These are phyloP conservation scores for Meda fulgida DNA, from an alignment of 2,797 vertebrate genomes.

Conservation along the genomic window DNA sequence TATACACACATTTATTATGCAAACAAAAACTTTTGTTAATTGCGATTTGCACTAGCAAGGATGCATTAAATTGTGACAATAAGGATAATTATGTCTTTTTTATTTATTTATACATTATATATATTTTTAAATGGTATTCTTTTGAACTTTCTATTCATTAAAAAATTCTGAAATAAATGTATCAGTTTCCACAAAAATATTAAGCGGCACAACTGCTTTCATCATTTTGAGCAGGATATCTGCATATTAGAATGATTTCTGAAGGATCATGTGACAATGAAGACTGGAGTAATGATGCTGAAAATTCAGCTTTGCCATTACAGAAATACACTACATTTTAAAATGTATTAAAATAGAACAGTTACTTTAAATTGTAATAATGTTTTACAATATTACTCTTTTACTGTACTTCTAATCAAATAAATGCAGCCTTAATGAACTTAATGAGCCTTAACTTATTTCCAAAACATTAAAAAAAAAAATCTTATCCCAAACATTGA, in stretches of 20 bases:
- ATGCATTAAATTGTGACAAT: no score
- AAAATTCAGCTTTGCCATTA: background rate
- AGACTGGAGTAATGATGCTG: background rate
- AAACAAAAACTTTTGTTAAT: no score
- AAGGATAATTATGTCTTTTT: no score
- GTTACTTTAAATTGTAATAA: background rate
- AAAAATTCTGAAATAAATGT: background rate
- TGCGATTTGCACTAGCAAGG: background rate
- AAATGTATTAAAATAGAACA: background rate
- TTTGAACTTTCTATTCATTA: background rate
- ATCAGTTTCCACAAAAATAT: background rate
- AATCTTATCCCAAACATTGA: background rate
- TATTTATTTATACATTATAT: background rate
- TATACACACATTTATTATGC: no score
- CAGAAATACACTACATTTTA: background rate
- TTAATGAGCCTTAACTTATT: no score
- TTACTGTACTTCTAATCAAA: background rate
- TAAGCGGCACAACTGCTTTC: background rate
- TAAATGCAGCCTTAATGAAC: background rate
- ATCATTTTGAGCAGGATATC: background rate
- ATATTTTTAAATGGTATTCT: background rate
- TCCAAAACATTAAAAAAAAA: no score
- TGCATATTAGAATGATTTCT: background rate
- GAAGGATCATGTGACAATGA: background rate
- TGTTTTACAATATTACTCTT: background rate